A percentile compares a stretch with the other conserved stretches of the same genome.
Conservation (phyloP, 2,797 vertebrate genomes). For the Sorex maritimensis region DNA sequence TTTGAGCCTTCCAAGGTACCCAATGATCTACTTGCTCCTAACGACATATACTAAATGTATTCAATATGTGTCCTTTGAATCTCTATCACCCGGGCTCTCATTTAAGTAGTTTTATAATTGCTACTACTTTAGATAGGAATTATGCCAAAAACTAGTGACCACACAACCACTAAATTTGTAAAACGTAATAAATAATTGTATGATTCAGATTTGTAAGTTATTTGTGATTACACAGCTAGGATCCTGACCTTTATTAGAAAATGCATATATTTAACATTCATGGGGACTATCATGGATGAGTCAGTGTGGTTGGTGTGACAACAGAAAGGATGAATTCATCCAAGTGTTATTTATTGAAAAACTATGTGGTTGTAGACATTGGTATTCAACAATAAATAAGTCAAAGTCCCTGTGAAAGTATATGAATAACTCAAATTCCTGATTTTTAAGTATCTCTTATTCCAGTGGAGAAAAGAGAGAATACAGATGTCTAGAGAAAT, state of each 20-base stretch:
- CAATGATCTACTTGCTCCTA: not conserved
- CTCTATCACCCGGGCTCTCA: not conserved
- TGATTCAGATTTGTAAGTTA: slow-evolving; percentile 2
- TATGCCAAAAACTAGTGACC: slow-evolving; percentile 15
- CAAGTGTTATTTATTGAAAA: slow-evolving; percentile 11
- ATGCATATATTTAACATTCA: slow-evolving; percentile 18
- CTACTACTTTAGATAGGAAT: not conserved
- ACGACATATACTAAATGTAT: not conserved
- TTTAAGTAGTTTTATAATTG: slow-evolving; percentile 5
- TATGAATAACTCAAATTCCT: not conserved
- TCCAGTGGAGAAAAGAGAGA: not conserved
- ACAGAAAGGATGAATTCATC: slow-evolving; percentile 16
- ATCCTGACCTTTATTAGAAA: not conserved
- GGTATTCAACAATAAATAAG: not conserved
- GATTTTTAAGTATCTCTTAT: not conserved
- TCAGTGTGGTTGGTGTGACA: not conserved
- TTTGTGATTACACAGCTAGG: not conserved
- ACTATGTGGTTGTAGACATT: not conserved
- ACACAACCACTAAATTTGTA: not conserved
- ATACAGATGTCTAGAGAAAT: not conserved
- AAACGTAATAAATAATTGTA: slow-evolving; percentile 31
- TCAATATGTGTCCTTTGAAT: not conserved
- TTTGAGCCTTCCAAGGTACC: not conserved
- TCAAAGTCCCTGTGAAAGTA: not conserved
- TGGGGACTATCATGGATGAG: not conserved